These are phyloP conservation scores for Nothoprocta perdicaria DNA, from an alignment of 2,113 vertebrate genomes.

Conservation along the genomic window DNA sequence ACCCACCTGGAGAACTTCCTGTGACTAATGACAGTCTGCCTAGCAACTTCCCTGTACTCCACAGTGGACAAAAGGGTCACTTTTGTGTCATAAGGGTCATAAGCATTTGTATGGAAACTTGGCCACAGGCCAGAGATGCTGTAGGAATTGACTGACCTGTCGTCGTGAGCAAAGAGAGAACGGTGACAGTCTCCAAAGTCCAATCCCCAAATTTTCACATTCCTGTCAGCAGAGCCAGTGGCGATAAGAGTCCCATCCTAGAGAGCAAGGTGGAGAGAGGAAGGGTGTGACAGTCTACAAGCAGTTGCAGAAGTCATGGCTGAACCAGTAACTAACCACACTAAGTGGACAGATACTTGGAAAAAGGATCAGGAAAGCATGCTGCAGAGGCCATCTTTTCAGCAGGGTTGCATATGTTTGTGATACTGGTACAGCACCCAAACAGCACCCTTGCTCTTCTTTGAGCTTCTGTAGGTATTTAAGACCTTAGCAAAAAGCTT, in stretches of 20 bases:
- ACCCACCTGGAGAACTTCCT: not conserved
- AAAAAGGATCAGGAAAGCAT: no score
- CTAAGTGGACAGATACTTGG: accelerated
- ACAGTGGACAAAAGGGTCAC: not conserved
- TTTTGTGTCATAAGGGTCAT: not conserved
- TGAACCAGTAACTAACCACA: not conserved
- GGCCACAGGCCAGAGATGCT: not conserved
- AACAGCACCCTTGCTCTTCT: not conserved
- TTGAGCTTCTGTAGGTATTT: not conserved
- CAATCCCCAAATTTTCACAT: slow-evolving; percentile 97
- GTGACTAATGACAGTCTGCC: no score
- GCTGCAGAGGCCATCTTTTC: no score
- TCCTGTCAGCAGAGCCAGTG: slow-evolving; percentile 94
- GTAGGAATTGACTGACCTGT: slow-evolving; percentile 83
- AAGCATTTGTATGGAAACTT: not conserved
- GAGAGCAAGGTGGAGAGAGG: not conserved
- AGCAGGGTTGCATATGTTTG: not conserved
- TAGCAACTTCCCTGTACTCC: not conserved
- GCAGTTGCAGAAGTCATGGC: not conserved
- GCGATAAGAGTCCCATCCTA: slow-evolving; percentile 92
- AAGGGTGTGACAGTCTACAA: not conserved
- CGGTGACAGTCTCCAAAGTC: slow-evolving; percentile 98
- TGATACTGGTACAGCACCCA: not conserved
- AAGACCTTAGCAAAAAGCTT: not conserved
- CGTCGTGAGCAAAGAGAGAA: slow-evolving; percentile 96